A percentile compares a stretch with the other conserved stretches of the same genome.
Conservation (phyloP, 2,888 invertebrate species). For the Leptopilina drosophilae region DNA sequence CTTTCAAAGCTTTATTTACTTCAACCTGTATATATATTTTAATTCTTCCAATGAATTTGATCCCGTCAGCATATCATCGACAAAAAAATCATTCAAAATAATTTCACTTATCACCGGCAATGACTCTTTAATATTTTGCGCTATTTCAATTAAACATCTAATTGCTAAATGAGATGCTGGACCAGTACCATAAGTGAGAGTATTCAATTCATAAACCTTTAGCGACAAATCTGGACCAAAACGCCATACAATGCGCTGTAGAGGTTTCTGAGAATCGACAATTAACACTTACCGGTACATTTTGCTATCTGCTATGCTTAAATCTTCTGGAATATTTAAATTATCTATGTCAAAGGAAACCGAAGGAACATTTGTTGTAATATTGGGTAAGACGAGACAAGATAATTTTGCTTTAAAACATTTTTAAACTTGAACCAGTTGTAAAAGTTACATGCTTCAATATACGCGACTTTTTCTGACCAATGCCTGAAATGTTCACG, state of each 20-base stretch:
- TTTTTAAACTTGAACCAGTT: neutral
- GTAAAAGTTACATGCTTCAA: neutral
- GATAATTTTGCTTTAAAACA: slow-evolving; percentile 8
- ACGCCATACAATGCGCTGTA: slow-evolving; percentile 61
- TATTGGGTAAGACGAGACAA: neutral
- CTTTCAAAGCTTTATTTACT: neutral
- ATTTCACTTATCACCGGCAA: neutral
- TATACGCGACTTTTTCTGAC: neutral
- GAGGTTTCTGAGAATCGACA: slow-evolving; percentile 45
- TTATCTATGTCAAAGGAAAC: neutral
- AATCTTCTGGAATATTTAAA: neutral
- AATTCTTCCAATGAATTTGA: neutral
- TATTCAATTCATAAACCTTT: neutral
- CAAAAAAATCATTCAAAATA: neutral
- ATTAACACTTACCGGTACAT: neutral
- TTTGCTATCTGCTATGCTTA: neutral
- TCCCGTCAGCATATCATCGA: neutral
- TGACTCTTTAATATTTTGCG: slow-evolving; percentile 1
- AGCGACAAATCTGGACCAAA: slow-evolving; percentile 29
- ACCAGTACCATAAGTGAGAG: slow-evolving; percentile 8
- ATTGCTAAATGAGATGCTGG: neutral
- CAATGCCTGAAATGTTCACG: slow-evolving; percentile 4
- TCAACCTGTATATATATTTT: neutral
- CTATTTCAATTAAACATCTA: slow-evolving; percentile 1
- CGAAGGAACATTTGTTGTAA: neutral